A percentile compares a stretch with the other conserved stretches of the same genome.
These are phyloP conservation scores for Drosophila repletoides DNA, from an alignment of 1,140 invertebrate genomes.

Conservation along the genomic window DNA sequence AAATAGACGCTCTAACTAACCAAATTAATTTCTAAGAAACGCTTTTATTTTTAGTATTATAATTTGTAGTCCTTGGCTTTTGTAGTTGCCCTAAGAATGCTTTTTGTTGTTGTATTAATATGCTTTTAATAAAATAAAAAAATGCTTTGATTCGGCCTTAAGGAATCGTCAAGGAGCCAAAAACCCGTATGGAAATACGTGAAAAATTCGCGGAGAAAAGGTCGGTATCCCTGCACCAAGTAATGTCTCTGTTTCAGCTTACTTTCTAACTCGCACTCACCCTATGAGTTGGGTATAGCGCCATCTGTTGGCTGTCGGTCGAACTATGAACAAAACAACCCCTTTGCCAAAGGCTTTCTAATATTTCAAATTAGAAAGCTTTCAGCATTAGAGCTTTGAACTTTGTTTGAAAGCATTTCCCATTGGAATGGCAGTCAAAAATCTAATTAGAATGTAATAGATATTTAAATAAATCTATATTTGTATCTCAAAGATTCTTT, in stretches of 20 bases:
- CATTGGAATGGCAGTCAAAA: slow-evolving; percentile 33
- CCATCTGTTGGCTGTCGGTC: slow-evolving; percentile 44
- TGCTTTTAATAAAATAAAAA: slow-evolving; percentile 31
- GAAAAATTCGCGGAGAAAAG: not conserved
- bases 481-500: not conserved
- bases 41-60: slow-evolving; percentile 43
- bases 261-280: not conserved
- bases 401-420: slow-evolving; percentile 13
- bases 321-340: slow-evolving; percentile 32
- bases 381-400: slow-evolving; percentile 13
- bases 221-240: not conserved
- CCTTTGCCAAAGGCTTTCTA: slow-evolving; percentile 58
- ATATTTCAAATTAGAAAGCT: slow-evolving; percentile 72
- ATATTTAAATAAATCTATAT: not conserved
- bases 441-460: slow-evolving; percentile 19
- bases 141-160: too few species aligned
- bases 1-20: slow-evolving; percentile 65
- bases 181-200: not conserved
- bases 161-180: not conserved
- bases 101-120: slow-evolving; percentile 36
- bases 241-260: slow-evolving; percentile 3
- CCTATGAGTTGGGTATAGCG: slow-evolving; percentile 12
- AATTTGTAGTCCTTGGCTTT: slow-evolving; percentile 51
- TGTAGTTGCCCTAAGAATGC: slow-evolving; percentile 49
- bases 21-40: slow-evolving; percentile 50